Conservation (phyloP, 2,113 vertebrate genomes). For the Halcyon malimbica region DNA sequence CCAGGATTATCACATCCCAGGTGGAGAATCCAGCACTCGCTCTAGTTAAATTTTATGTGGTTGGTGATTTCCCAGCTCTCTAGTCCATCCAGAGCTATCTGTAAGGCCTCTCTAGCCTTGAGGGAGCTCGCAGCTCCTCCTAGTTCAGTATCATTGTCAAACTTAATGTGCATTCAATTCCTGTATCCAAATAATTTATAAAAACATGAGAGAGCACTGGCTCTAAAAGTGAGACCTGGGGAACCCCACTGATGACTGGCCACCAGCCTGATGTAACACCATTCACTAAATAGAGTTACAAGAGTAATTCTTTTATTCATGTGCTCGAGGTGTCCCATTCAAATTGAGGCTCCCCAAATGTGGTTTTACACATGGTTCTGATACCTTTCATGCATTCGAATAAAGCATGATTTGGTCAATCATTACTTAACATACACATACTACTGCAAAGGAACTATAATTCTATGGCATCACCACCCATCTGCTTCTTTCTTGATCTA, state of each 20-base stretch:
- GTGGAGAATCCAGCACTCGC: not conserved
- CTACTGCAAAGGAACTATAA: not conserved
- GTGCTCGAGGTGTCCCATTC: accelerated
- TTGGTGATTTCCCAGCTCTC: not conserved
- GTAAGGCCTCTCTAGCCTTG: not conserved
- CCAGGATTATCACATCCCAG: not conserved
- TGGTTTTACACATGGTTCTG: not conserved
- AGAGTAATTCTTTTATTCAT: not conserved
- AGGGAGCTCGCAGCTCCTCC: not conserved
- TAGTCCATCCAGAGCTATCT: not conserved
- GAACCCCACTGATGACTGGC: not conserved
- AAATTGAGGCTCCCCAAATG: accelerated
- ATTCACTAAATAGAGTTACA: not conserved
- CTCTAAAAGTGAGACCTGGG: not conserved
- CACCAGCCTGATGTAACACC: not conserved
- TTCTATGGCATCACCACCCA: not conserved
- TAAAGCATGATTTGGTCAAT: not conserved
- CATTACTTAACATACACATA: not conserved
- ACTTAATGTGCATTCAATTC: not conserved
- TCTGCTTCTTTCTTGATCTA: not conserved
- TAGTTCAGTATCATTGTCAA: not conserved
- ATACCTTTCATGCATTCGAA: not conserved
- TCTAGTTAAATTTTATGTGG: not conserved
- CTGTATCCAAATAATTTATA: not conserved
- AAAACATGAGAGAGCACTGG: not conserved